Conservation (phyloP, 2,113 vertebrate genomes). For the Alouatta palliata region DNA sequence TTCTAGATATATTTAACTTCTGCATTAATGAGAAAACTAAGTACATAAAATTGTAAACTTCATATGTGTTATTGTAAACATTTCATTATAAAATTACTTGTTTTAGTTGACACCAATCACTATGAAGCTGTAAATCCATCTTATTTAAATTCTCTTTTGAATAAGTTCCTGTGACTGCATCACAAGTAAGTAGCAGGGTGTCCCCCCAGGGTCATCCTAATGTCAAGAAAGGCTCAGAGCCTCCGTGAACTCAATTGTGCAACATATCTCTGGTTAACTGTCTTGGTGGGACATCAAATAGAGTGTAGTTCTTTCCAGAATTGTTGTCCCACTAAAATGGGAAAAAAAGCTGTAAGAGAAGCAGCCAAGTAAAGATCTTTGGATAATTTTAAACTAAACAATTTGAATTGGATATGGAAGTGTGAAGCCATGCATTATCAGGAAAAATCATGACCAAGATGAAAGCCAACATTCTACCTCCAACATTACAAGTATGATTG, state of each 20-base stretch:
- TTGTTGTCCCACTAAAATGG: neutral
- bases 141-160: neutral
- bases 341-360: too few species aligned
- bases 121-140: neutral
- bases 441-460: neutral
- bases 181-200: neutral
- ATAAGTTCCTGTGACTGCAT: neutral
- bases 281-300: neutral
- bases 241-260: neutral
- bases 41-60: neutral
- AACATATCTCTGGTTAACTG: neutral
- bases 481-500: neutral
- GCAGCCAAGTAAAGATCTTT: neutral
- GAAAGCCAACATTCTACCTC: neutral
- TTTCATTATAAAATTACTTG: slow-evolving; percentile 30
- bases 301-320: neutral
- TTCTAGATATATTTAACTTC: neutral
- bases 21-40: slow-evolving; percentile 1
- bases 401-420: neutral
- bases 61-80: neutral
- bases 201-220: neutral
- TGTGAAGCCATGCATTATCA: neutral
- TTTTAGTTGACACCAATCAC: neutral
- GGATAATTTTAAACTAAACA: neutral
- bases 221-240: neutral